These are phyloP conservation scores for Plectrocnemia conspersa DNA, from an alignment of 1,140 invertebrate species.

Conservation along the genomic window DNA sequence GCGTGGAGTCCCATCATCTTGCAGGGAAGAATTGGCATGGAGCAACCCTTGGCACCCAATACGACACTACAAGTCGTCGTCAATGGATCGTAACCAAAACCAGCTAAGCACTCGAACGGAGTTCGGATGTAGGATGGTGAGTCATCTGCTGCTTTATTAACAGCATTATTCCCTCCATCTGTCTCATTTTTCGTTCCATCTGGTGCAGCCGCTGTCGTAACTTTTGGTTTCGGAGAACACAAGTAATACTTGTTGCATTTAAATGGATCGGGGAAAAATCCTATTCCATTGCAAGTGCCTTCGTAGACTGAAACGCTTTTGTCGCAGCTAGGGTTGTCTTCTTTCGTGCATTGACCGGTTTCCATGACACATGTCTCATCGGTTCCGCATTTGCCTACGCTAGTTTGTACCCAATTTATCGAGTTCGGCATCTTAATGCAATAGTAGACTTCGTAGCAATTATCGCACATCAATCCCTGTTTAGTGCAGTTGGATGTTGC, in stretches of 20 bases:
- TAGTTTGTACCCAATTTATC: background rate
- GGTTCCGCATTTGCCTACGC: background rate
- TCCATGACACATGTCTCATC: background rate
- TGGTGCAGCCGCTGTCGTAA: background rate
- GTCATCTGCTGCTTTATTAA: background rate
- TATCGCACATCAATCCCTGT: slow-evolving; percentile 16
- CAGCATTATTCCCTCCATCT: background rate
- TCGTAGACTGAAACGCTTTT: background rate
- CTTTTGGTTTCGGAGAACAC: slow-evolving; percentile 38
- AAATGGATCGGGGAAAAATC: slow-evolving; percentile 45
- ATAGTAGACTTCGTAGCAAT: background rate
- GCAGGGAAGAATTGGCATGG: slow-evolving; percentile 25
- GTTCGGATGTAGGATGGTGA: background rate
- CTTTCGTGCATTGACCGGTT: slow-evolving; percentile 13
- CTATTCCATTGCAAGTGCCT: slow-evolving; percentile 18
- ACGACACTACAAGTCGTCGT: slow-evolving; percentile 12
- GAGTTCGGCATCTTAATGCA: slow-evolving; percentile 1
- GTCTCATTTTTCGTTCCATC: background rate
- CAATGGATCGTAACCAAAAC: slow-evolving; percentile 17
- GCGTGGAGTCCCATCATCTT: slow-evolving; percentile 37
- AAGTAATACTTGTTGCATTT: slow-evolving; percentile 45
- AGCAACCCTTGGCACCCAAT: slow-evolving; percentile 6
- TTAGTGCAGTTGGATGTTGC: slow-evolving; percentile 3
- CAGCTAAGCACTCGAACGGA: background rate
- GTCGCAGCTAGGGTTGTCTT: slow-evolving; percentile 8